phyloP scores from a whole-genome alignment of 2,888 invertebrate genomes.

The Leptodirus hochenwartii region DNA sequence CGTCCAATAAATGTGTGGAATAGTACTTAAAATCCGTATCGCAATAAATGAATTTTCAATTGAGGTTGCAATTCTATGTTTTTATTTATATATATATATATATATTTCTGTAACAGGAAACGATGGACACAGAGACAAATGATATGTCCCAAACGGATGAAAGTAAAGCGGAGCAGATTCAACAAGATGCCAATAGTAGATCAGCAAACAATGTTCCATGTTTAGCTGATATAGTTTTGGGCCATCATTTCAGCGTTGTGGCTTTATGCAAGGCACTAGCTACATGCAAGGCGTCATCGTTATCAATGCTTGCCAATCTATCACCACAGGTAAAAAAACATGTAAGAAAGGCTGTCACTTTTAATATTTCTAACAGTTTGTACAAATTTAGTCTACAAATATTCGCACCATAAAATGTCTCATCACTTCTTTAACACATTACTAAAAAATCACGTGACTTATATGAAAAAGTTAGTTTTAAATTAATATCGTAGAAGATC shows the following conservation, averaged over 20 bases:
- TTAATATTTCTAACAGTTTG: background rate
- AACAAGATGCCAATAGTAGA: constrained; percentile 21
- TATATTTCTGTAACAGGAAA: constrained; percentile 17
- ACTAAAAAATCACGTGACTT: too few species aligned
- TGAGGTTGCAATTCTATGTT: background rate
- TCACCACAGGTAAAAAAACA: constrained; percentile 16
- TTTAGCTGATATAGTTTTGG: constrained; percentile 55
- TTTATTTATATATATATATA: constrained; percentile 1
- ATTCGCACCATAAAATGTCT: too few species aligned
- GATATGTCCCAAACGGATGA: constrained; percentile 60
- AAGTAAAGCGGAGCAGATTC: constrained; percentile 51
- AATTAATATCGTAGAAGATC: too few species aligned
- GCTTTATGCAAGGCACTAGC: constrained; percentile 64
- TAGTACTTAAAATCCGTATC: too few species aligned
- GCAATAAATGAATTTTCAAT: background rate
- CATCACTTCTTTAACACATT: too few species aligned
- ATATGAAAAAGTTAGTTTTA: too few species aligned
- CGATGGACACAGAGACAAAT: constrained; percentile 26
- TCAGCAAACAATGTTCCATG: constrained; percentile 33
- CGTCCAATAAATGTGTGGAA: too few species aligned
- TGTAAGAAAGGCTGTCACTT: constrained; percentile 3
- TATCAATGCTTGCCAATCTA: constrained; percentile 39
- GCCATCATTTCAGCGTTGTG: constrained; percentile 66
- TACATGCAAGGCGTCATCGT: constrained; percentile 51
- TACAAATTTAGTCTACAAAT: background rate